phyloP scores from a whole-genome alignment of 1,140 invertebrate species.

The Lucilia cuprina region DNA sequence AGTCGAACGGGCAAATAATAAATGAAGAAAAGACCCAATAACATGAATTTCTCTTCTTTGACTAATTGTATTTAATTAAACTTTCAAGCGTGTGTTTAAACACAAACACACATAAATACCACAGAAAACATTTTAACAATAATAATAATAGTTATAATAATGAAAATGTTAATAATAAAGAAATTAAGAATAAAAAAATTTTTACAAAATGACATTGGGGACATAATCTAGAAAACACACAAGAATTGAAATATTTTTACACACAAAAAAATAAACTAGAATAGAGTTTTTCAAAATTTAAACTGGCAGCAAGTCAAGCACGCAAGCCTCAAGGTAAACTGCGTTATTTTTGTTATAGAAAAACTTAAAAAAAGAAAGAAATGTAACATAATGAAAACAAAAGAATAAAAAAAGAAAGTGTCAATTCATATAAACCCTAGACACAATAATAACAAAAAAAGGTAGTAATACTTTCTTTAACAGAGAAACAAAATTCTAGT shows the following conservation, averaged over 20 bases:
- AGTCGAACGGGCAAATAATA: too few species aligned
- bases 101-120: not conserved
- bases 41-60: conserved; percentile 34
- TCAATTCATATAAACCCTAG: conserved; percentile 13
- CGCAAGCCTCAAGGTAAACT: conserved; percentile 14
- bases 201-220: conserved; percentile 19
- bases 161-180: not conserved
- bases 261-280: not conserved
- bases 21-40: conserved; percentile 17
- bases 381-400: not conserved
- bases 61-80: conserved; percentile 33
- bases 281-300: not conserved
- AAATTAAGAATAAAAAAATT: not conserved
- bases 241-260: not conserved
- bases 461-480: not conserved
- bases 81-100: conserved; percentile 1
- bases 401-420: conserved; percentile 21
- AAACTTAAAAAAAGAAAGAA: not conserved
- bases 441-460: not conserved
- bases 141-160: not conserved
- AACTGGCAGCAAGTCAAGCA: not conserved
- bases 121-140: not conserved
- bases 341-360: not conserved
- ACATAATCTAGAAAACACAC: conserved; percentile 15
- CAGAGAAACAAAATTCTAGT: not conserved